Base-by-base conservation (phyloP, 2,888 invertebrate species). In the Masnerella sp. region DNA sequence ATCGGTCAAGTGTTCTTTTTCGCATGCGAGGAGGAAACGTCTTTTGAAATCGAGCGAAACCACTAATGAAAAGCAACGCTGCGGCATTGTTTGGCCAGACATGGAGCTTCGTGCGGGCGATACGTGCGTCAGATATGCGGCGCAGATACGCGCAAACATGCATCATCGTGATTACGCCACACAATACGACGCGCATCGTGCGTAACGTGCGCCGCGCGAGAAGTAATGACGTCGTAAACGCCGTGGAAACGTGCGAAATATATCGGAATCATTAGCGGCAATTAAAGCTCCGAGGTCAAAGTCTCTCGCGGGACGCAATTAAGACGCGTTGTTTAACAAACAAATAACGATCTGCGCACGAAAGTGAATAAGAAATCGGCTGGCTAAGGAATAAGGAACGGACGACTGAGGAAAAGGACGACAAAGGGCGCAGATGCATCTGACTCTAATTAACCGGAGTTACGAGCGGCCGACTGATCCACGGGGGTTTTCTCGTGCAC, bases 381-480 rank as follows among this genome's bases (percentile, higher is more conserved):
- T n/a, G n/a, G n/a, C n/a, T n/a, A n/a, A n/a, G 22, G 22, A 22
- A 22, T 7, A 22, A 22, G 4, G 22, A 22, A 7, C 22, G 22
- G n/a, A 25, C 8, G 28, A 54, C 22, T 32, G 18, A 28, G 11
- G 12, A 5, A 5, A 7, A 22, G 22, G 22, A 22, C 22, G 22
- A 22, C 36, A 11, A 42, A 45, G 30, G 58, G 43, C 11, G 32
- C 14, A 47, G 38, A 47, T 77, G 76, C 75, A 75, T 81, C 77
- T 77, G 79, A 78, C 78, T 80, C 81, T 81, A 81, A 81, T 81
- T 81, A 81, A 77, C 77, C 78, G 74, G 73, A 79, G 79, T 79
- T 78, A 79, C 79, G 76, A 79, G 78, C 74, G 69, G 72, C 73
- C 76, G 69, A 75, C 72, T 75, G 75, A 52, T 65, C 47, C 42